Conservation (phyloP, 1,140 invertebrate genomes). For the Euglossa dilemma region DNA sequence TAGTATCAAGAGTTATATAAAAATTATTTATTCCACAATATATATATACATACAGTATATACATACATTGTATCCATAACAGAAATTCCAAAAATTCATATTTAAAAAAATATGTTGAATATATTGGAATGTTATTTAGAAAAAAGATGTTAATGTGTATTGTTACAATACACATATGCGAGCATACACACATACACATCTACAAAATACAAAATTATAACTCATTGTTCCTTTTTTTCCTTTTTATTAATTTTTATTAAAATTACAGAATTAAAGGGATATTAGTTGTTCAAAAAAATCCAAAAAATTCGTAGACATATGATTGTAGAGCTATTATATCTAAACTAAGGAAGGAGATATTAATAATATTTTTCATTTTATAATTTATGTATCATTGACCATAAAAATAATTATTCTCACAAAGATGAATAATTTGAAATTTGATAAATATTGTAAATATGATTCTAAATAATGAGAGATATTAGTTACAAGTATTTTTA, state of each 20-base stretch:
- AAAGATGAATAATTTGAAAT: slow-evolving; percentile 9
- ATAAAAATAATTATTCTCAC: slow-evolving; percentile 13
- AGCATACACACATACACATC: background rate
- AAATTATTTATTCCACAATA: slow-evolving; percentile 39
- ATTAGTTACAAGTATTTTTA: slow-evolving; percentile 21
- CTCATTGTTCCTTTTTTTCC: background rate
- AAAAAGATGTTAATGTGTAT: slow-evolving; percentile 34
- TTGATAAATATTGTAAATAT: background rate
- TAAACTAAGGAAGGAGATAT: background rate
- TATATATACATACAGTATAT: background rate
- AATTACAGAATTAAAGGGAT: background rate
- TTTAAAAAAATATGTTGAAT: slow-evolving; percentile 22
- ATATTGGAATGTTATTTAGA: slow-evolving; percentile 40
- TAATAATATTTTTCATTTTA: background rate
- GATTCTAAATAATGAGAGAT: background rate
- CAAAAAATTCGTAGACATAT: no score
- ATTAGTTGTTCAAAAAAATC: background rate
- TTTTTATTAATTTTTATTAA: slow-evolving; percentile 11
- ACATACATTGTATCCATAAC: slow-evolving; percentile 17
- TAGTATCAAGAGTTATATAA: slow-evolving; percentile 14
- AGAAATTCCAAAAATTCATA: slow-evolving; percentile 1
- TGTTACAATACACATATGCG: slow-evolving; percentile 3
- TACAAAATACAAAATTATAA: background rate
- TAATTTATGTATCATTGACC: slow-evolving; percentile 43
- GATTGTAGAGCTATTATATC: background rate